These are phyloP conservation scores for Pontoporia blainvillei DNA, from an alignment of 2,113 vertebrate species.

Conservation along the genomic window DNA sequence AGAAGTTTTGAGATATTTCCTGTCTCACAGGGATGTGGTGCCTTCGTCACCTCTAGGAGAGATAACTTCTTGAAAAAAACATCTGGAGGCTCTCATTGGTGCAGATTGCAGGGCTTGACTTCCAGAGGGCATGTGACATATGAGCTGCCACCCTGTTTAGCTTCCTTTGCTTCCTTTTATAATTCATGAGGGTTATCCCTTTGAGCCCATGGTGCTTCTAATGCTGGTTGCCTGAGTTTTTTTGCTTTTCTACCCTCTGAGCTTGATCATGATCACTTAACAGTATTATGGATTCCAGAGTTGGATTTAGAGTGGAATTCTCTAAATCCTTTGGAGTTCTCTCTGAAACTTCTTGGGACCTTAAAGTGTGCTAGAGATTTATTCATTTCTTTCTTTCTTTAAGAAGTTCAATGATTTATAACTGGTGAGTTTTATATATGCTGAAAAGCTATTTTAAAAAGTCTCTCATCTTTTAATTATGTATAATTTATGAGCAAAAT, in stretches of 20 bases:
- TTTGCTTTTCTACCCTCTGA: background rate
- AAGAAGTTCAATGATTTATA: conserved; percentile 13
- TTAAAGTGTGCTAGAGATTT: background rate
- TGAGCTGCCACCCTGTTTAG: background rate
- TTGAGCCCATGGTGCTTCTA: conserved; percentile 6
- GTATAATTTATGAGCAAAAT: conserved; percentile 53
- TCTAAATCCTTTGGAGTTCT: conserved; percentile 17
- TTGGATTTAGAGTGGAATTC: conserved; percentile 32
- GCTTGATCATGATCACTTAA: background rate
- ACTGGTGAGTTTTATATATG: conserved; percentile 37
- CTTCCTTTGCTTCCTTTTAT: conserved; percentile 20
- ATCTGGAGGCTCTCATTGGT: background rate
- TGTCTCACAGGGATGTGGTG: conserved; percentile 21
- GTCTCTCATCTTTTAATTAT: conserved; percentile 27
- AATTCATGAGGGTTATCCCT: background rate
- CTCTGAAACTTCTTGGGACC: conserved; percentile 24
- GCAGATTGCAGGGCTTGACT: conserved; percentile 1
- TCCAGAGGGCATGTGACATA: background rate
- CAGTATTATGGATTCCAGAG: conserved; percentile 34
- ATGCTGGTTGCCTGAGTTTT: background rate
- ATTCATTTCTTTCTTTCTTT: background rate
- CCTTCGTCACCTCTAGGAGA: background rate
- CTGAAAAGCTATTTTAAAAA: background rate
- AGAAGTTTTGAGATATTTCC: conserved; percentile 23
- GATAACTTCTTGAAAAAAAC: background rate